A percentile compares a stretch with the other conserved stretches of the same genome.
Conservation (phyloP, 2,888 invertebrate genomes). For the Heliconius charithonia region DNA sequence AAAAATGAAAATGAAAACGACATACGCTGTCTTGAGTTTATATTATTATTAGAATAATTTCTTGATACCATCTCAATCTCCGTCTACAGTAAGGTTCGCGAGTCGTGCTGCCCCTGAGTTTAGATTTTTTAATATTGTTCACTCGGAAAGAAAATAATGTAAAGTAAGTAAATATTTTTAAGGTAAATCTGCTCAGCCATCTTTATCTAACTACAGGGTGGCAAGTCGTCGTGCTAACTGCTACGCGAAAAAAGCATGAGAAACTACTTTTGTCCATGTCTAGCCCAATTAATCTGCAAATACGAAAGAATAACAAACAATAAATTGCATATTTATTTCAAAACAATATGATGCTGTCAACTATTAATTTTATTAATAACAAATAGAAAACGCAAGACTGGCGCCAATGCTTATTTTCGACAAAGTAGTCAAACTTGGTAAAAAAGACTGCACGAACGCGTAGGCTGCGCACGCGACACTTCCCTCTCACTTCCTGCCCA, state of each 20-base stretch:
- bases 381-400: constrained; percentile 49
- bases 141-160: no score
- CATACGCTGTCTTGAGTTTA: no score
- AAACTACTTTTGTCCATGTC: not conserved
- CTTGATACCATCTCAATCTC: no score
- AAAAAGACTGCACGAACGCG: constrained; percentile 67
- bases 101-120: no score
- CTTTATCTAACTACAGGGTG: not conserved
- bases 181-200: no score
- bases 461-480: constrained; percentile 73
- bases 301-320: not conserved
- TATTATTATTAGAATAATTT: no score
- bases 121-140: no score
- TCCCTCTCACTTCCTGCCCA: constrained; percentile 68
- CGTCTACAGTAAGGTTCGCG: no score
- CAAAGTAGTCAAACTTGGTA: constrained; percentile 54
- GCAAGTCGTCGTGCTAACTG: not conserved
- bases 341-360: not conserved
- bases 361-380: constrained; percentile 48
- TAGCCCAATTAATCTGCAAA: not conserved
- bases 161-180: no score
- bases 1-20: no score
- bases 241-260: not conserved
- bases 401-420: constrained; percentile 62
- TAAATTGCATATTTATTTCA: not conserved